Conservation (phyloP, 2,888 invertebrate genomes). For the Philhelius pedissequus region DNA sequence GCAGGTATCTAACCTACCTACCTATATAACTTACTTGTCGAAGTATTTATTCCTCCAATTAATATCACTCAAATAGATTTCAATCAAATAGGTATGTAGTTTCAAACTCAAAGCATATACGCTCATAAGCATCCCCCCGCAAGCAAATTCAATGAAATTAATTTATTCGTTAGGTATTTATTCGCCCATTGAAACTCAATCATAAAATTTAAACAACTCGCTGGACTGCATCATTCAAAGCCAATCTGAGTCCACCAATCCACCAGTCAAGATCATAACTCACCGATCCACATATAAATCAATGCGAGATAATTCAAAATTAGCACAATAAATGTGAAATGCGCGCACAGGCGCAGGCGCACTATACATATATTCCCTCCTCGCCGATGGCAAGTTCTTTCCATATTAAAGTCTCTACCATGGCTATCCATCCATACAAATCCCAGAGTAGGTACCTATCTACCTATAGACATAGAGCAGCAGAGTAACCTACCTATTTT, state of each 20-base stretch:
- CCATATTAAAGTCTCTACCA: not conserved
- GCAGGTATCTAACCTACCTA: too few species aligned
- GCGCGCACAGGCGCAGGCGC: slow-evolving; percentile 26
- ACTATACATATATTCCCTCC: not conserved
- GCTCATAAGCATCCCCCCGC: not conserved
- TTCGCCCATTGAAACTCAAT: slow-evolving; percentile 37
- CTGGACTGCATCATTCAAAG: slow-evolving; percentile 8
- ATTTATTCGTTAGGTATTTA: slow-evolving; percentile 46
- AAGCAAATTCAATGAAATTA: slow-evolving; percentile 34
- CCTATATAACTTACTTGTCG: not conserved
- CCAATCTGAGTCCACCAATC: slow-evolving; percentile 21
- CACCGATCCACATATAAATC: slow-evolving; percentile 65
- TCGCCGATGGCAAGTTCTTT: slow-evolving; percentile 31
- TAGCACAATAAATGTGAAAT: slow-evolving; percentile 68
- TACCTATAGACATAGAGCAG: too few species aligned
- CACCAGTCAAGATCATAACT: slow-evolving; percentile 59
- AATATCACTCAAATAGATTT: slow-evolving; percentile 25
- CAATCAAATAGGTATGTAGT: not conserved
- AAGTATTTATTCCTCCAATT: slow-evolving; percentile 32
- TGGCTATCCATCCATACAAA: not conserved
- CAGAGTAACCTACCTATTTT: not conserved
- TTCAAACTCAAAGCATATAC: not conserved
- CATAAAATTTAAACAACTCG: slow-evolving; percentile 36
- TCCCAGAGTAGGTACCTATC: not conserved
- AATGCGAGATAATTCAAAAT: slow-evolving; percentile 66